Evolutionary conservation across 2,797 vertebrate genomes (phyloP).

Genomic region (Sparidentex hasta): DNA sequence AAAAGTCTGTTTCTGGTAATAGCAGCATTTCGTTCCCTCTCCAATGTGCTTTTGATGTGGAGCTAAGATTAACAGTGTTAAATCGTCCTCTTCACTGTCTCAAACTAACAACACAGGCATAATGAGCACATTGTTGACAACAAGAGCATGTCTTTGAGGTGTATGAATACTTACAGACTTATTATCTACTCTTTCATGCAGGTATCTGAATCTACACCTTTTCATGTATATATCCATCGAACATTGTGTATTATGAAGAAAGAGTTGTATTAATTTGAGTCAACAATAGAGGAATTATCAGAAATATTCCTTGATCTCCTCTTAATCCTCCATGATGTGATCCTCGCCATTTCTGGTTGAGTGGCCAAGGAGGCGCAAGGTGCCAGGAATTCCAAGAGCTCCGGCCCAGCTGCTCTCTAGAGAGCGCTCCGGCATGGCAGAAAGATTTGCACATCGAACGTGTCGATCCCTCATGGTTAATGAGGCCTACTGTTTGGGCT

Average conservation of each 20-base stretch:
- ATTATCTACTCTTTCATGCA: constrained; percentile 41
- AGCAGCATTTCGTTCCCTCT: constrained; percentile 76
- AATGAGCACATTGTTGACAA: constrained; percentile 66
- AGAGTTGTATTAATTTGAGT: constrained; percentile 38
- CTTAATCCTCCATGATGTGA: constrained; percentile 60
- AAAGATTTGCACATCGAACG: constrained; percentile 59
- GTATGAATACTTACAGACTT: constrained; percentile 4
- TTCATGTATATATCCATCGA: constrained; percentile 15
- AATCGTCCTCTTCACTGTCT: constrained; percentile 69
- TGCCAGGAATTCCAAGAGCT: constrained; percentile 59
- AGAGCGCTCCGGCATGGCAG: constrained; percentile 34
- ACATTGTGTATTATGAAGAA: constrained; percentile 42
- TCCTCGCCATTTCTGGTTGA: constrained; percentile 30
- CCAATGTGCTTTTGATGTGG: constrained; percentile 78
- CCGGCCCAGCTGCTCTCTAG: constrained; percentile 50
- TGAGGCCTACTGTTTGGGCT: constrained; percentile 73
- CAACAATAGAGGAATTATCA: constrained; percentile 51
- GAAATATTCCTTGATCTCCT: constrained; percentile 52
- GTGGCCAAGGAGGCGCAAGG: constrained; percentile 39
- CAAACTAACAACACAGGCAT: constrained; percentile 63
- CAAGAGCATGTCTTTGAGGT: constrained; percentile 43
- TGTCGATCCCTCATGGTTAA: constrained; percentile 72
- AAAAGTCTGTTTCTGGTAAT: constrained; percentile 84
- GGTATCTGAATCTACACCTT: constrained; percentile 18
- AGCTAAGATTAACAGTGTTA: constrained; percentile 78